phyloP scores from a whole-genome alignment of 1,140 invertebrate genomes.

The Latrodectus geometricus region DNA sequence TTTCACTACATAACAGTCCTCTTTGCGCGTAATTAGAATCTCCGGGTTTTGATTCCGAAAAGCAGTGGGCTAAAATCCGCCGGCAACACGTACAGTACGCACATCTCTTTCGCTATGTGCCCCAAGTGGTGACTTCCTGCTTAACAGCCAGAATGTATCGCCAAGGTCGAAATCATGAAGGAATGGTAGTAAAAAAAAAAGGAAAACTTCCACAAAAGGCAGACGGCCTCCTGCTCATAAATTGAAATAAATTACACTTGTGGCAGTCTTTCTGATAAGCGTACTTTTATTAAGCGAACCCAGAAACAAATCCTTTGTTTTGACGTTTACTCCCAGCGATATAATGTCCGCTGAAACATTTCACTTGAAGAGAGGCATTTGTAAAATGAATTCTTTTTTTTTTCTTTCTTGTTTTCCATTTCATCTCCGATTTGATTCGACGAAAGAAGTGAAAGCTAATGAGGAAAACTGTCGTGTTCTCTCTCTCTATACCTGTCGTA shows the following conservation, averaged over 20 bases:
- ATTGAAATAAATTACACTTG: constrained; percentile 1
- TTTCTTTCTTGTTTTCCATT: too few relatives aligned
- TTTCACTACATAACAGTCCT: background rate
- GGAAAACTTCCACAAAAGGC: background rate
- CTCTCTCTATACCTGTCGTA: too few relatives aligned
- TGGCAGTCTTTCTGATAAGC: background rate
- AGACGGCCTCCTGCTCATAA: constrained; percentile 24
- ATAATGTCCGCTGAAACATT: background rate
- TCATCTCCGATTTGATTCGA: too few relatives aligned
- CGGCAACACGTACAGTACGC: background rate
- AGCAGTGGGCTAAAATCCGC: background rate
- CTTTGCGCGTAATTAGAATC: background rate
- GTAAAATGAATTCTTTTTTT: too few relatives aligned
- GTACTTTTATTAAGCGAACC: background rate
- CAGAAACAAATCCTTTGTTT: background rate
- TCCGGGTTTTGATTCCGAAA: background rate
- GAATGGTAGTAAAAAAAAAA: constrained; percentile 2
- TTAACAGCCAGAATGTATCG: background rate
- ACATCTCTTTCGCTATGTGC: background rate
- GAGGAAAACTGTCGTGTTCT: too few relatives aligned
- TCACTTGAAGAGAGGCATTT: background rate
- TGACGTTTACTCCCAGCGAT: background rate
- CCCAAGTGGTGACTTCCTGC: constrained; percentile 43
- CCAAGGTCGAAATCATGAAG: constrained; percentile 25
- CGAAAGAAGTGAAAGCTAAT: too few relatives aligned